Conservation (phyloP, 1,140 invertebrate species). For the Euschistus heros region DNA sequence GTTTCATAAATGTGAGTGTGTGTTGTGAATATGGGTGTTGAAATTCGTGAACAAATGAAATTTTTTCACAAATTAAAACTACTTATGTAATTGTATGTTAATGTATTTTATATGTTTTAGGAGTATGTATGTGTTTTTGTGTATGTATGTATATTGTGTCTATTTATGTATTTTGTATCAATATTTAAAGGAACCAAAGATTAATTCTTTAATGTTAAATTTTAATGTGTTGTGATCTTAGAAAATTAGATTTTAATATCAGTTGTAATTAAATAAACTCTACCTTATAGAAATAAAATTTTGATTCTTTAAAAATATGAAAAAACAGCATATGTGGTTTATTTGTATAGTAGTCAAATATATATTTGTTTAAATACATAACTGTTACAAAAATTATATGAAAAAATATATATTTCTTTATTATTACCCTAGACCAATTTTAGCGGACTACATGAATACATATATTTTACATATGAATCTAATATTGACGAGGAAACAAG, state of each 20-base stretch:
- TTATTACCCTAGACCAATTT: too few species aligned
- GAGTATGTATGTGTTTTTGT: neutral
- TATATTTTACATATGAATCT: too few species aligned
- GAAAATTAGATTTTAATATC: neutral
- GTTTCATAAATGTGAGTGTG: neutral
- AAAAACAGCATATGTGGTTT: too few species aligned
- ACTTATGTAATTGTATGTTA: neutral
- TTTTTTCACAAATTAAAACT: neutral
- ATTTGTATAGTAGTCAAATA: too few species aligned
- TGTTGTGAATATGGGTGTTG: neutral
- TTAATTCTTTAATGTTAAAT: constrained; percentile 7
- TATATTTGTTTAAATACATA: too few species aligned
- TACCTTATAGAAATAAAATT: too few species aligned
- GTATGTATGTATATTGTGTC: neutral
- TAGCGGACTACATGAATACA: too few species aligned
- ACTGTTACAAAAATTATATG: too few species aligned
- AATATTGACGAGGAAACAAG: too few species aligned
- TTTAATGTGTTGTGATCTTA: constrained; percentile 7
- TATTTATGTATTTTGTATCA: neutral
- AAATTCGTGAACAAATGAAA: neutral
- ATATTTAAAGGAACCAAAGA: constrained; percentile 8
- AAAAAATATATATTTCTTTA: too few species aligned
- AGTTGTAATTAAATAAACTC: too few species aligned
- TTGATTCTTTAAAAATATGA: too few species aligned
- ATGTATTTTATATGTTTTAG: neutral